Evolutionary conservation across 2,888 invertebrate genomes (phyloP), one percentile per base, ranked within the genome.

Genomic region (Meiosimyza decipiens): DNA sequence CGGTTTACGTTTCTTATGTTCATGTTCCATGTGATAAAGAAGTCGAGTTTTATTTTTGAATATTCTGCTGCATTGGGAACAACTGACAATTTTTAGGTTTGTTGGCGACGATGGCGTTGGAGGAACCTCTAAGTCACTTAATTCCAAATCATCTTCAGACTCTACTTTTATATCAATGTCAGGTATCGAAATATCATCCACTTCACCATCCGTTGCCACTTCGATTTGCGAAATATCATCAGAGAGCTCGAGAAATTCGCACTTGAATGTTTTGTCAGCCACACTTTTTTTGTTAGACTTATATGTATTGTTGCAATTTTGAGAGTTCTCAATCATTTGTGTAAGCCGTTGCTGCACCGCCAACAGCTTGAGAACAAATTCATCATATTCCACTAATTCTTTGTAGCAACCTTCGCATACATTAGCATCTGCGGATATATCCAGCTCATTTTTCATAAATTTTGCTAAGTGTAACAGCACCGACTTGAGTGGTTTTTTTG

Each of bases 311-410:
- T 40, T 9, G 40, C 40, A 73, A 6, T 54, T 79, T 71, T 85
- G 63, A 2, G 83, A 82, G 12, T 78, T 77, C 18, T 80, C 80
- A 5, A 85, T 73, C 50, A 82, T 78, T n/a, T 75, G 75, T 0
- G 84, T 83, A 0, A 85, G 77, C n/a, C 79, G 78, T 55, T 80
- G 83, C 75, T 85, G 85, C 6, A 81, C 80, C 7, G 80, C 76
- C 76, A 85, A 80, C n/a, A 85, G 75, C 64, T 81, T 84, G 0
- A 85, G 74, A 85, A 85, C 85, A 54, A 84, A 79, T 47, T 80
- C 74, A 67, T 85, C 85, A 63, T 85, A 85, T 6, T 82, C 82
- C 0, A 81, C 73, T 13, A 85, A 73, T 60, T 85, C 82, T 3
- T 73, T 76, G 54, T 80, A 84, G 72, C 86, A 85, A 1, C 81